Evolutionary conservation across 2,888 invertebrate species (phyloP), one percentile per base, ranked within the genome.

Genomic region (Allacma fusca): DNA sequence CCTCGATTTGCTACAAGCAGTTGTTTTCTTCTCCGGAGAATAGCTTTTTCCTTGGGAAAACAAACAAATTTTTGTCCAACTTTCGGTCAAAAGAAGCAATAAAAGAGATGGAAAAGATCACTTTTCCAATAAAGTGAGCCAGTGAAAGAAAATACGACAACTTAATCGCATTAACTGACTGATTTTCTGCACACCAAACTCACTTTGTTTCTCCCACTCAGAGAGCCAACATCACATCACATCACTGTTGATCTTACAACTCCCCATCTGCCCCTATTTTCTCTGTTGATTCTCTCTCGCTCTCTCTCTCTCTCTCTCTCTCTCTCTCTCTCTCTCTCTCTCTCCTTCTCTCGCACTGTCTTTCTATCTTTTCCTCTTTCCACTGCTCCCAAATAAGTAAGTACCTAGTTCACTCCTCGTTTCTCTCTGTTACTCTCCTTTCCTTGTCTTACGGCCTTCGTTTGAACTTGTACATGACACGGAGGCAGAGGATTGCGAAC

Each of bases 101-200:
- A 80, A 80, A 80, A 79, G 80, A 78, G 80, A 80, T 80, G 70
- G 80, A 74, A 75, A 75, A 79, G 80, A 80, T 79, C 80, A 80
- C 80, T 80, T 80, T 79, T 79, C 79, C 80, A 80, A 80, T 80
- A 80, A 80, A 78, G 77, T 74, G 78, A 80, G 79, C 73, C 78
- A 79, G 80, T 79, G 79, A 80, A 80, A 79, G 80, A 79, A 80
- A 78, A 78, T 78, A 80, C 77, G 78, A 80, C 80, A 80, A 80
- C 79, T 80, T 80, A 80, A 80, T 80, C 80, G 80, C 79, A 80
- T 80, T 80, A 80, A 79, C 80, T 80, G 79, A 78, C 80, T 79
- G 80, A 80, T 80, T 80, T 79, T 80, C 78, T 79, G 77, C 77
- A 79, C 78, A 76, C 73, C 77, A 44, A 80, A 80, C 79, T 80